Conservation (phyloP, 2,113 vertebrate species). For the Zosterops pallidus region DNA sequence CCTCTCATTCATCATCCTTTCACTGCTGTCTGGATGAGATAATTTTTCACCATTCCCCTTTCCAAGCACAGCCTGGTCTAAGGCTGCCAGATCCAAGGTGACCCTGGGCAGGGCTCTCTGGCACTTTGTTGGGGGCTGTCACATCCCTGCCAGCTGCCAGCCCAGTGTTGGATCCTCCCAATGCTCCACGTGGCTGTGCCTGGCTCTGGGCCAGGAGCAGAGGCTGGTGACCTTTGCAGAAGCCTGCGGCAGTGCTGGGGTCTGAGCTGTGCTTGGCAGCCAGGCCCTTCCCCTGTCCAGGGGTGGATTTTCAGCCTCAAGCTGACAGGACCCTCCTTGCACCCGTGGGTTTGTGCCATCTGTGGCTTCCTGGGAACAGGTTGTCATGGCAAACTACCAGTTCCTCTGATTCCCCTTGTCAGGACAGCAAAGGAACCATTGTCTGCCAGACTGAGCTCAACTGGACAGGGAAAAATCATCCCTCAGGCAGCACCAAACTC, state of each 20-base stretch:
- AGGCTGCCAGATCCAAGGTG: neutral
- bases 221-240: neutral
- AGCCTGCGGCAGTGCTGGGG: neutral
- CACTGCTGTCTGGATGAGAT: neutral
- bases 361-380: neutral
- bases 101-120: neutral
- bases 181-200: neutral
- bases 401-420: neutral
- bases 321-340: neutral
- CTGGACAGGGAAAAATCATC: neutral
- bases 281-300: neutral
- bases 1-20: neutral
- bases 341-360: accelerated
- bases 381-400: neutral
- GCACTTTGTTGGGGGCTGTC: neutral
- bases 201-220: neutral
- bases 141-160: neutral
- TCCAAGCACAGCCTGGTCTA: neutral
- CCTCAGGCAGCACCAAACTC: neutral
- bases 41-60: neutral
- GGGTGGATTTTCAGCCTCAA: neutral
- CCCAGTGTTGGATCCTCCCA: neutral
- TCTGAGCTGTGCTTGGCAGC: neutral
- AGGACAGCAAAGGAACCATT: neutral
- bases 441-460: neutral